Evolutionary conservation across 2,888 invertebrate genomes (phyloP), one percentile per base, ranked within the genome.

Genomic region (Spodoptera exigua): DNA sequence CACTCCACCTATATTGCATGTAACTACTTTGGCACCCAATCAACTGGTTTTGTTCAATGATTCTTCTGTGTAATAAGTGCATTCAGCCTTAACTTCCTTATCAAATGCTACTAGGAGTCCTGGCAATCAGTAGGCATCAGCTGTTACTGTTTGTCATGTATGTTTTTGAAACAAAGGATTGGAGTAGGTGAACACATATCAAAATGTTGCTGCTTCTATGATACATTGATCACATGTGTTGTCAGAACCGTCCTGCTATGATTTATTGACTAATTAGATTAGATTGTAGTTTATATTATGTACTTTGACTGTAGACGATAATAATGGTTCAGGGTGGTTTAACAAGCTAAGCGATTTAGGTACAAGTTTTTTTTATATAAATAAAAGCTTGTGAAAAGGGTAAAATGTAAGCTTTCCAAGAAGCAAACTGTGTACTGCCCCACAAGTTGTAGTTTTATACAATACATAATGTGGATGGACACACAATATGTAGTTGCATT

Each of bases 201-300:
- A 83, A 78, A 78, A 79, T 81, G 76, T 81, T 80, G 77, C 83
- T 63, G 83, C 85, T 88, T 88, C 62, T 82, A 76, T 82, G 71
- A 76, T 79, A 73, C 27, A 57, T 63, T 63, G 75, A 81, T 75
- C 77, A 83, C 77, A 81, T 81, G 75, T 80, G 80, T 85, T 79
- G 78, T 85, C 79, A 79, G 81, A 89, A 88, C 92, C 92, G 92
- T 93, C 92, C 92, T 89, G 85, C 83, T 84, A 82, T 90, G 86
- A 86, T 82, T 86, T 84, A 77, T 58, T 69, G 61, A 77, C 45
- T 77, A 78, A 61, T 67, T 84, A 83, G 78, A 68, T 68, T 84
- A 83, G 78, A 68, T 69, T 59, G 70, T 76, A 80, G 81, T 70
- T 58, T 76, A 66, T 74, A 66, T 74, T 74, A 76, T 79, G 60